phyloP scores from a whole-genome alignment of 2,797 vertebrate genomes.

The Sphenopsis melanotis region DNA sequence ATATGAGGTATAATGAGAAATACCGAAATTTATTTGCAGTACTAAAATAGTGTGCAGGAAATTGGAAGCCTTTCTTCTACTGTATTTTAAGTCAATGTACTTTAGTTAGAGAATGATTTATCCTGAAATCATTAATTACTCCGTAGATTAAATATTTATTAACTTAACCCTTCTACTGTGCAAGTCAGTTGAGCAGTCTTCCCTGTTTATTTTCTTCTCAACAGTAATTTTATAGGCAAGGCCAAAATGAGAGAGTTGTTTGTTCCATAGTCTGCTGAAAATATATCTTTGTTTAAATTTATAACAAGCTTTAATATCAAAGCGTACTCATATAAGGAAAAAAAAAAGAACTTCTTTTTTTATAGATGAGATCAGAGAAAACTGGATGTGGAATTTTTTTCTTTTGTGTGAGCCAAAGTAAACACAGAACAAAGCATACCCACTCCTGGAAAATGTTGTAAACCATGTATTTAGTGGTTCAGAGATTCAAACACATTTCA shows the following conservation, averaged over 20 bases:
- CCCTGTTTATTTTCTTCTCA: neutral
- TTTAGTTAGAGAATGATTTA: neutral
- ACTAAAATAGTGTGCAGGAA: neutral
- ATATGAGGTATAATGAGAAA: neutral
- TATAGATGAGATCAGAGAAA: neutral
- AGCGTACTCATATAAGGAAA: neutral
- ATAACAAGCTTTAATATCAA: neutral
- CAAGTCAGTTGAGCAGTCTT: neutral
- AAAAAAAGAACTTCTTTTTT: neutral
- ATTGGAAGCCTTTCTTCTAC: neutral
- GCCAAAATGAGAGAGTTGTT: neutral
- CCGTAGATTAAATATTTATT: neutral
- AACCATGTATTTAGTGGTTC: neutral
- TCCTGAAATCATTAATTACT: conserved; percentile 17
- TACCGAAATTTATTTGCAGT: neutral
- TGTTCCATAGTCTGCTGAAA: neutral
- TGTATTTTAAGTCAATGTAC: neutral
- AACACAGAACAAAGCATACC: neutral
- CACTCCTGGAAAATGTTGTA: neutral
- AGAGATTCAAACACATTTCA: neutral
- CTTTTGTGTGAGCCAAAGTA: neutral
- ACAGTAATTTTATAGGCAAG: neutral
- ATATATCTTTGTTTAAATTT: neutral
- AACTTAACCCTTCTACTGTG: neutral
- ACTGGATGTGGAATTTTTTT: neutral